Evolutionary conservation across 2,113 vertebrate species (phyloP).

Genomic region (Macroglossus sobrinus): DNA sequence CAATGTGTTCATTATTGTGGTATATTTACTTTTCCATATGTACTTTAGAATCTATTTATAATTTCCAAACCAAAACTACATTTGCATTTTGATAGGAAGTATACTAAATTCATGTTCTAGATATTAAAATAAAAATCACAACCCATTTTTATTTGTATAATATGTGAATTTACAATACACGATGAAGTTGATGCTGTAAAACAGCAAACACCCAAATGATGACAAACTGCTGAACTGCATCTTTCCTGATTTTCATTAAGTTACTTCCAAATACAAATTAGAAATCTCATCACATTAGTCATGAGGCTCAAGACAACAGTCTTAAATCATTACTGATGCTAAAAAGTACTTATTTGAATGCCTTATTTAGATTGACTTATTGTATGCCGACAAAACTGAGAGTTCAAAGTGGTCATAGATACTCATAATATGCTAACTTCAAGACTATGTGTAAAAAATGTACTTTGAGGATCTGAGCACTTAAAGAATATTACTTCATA

Average conservation of each 20-base stretch:
- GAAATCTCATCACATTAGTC: not conserved
- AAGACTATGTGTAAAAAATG: not conserved
- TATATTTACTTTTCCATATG: not conserved
- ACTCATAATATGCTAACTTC: not conserved
- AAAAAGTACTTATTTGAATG: not conserved
- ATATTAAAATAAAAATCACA: not conserved
- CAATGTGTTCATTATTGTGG: not conserved
- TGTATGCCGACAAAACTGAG: not conserved
- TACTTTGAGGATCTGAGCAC: not conserved
- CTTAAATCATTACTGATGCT: not conserved
- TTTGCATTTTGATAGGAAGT: not conserved
- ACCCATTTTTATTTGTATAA: not conserved
- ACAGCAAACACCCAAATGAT: not conserved
- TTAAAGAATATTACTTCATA: not conserved
- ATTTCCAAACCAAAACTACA: not conserved
- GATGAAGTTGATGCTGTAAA: conserved; percentile 12
- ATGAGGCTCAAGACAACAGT: not conserved
- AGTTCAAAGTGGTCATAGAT: not conserved
- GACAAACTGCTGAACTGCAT: not conserved
- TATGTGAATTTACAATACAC: not conserved
- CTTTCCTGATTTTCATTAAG: not conserved
- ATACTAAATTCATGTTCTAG: not conserved
- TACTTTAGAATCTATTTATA: conserved; percentile 24
- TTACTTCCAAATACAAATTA: conserved; percentile 4
- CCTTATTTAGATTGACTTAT: not conserved